phyloP scores from a whole-genome alignment of 2,113 vertebrate genomes.

The Paratilapia polleni region DNA sequence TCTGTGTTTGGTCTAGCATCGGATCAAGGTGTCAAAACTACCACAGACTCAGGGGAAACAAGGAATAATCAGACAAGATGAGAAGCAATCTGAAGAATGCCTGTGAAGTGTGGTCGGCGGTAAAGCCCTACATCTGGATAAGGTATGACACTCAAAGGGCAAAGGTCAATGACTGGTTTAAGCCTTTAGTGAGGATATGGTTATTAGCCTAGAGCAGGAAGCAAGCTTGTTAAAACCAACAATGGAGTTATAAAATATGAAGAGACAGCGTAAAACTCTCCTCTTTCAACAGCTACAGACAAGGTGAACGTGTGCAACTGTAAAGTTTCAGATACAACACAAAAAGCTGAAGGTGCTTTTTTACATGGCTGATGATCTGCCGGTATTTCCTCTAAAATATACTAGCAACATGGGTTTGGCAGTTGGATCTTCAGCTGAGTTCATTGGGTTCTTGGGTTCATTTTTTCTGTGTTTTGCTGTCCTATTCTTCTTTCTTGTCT shows the following conservation, averaged over 20 bases:
- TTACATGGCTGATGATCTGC: neutral
- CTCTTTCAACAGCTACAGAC: neutral
- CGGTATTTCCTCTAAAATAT: neutral
- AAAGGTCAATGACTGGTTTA: conserved; percentile 48
- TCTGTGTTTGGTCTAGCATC: conserved; percentile 68
- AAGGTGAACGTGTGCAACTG: neutral
- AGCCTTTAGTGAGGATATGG: conserved; percentile 31
- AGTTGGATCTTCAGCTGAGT: neutral
- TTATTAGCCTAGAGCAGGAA: conserved; percentile 40
- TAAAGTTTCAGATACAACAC: neutral
- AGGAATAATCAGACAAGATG: conserved; percentile 35
- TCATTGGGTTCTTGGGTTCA: neutral
- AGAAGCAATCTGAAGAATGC: conserved; percentile 58
- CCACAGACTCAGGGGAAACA: conserved; percentile 47
- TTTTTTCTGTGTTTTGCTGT: neutral
- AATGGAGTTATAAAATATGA: conserved; percentile 17
- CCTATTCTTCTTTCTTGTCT: neutral
- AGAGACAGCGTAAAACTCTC: neutral
- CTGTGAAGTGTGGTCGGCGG: conserved; percentile 58
- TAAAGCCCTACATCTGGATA: conserved; percentile 54
- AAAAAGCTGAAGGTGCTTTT: neutral
- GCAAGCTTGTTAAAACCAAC: neutral
- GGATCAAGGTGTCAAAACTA: conserved; percentile 70
- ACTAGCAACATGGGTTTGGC: neutral
- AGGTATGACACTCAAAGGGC: conserved; percentile 31